Evolutionary conservation across 2,797 vertebrate genomes (phyloP).

Genomic region (Morelia viridis): DNA sequence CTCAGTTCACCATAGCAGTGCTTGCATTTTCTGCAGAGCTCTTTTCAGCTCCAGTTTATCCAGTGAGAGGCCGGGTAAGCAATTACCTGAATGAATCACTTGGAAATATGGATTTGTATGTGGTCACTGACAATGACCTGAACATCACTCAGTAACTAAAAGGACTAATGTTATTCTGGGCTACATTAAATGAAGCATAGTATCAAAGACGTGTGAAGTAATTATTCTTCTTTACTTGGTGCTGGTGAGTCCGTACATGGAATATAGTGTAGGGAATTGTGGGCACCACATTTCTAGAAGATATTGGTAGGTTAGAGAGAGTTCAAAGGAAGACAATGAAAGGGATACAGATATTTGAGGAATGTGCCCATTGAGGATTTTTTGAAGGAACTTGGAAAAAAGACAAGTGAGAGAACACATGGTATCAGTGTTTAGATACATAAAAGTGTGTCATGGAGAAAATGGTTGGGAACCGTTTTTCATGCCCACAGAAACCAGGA

Average conservation of each 20-base stretch:
- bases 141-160: background rate
- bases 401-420: background rate
- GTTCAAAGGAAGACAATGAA: background rate
- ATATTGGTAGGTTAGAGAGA: background rate
- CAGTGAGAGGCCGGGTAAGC: background rate
- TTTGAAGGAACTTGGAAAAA: background rate
- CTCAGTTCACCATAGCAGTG: background rate
- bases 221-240: background rate
- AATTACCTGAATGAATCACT: background rate
- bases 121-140: background rate
- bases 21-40: background rate
- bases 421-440: background rate
- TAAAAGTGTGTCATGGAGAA: background rate
- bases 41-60: background rate
- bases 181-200: background rate
- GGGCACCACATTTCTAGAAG: background rate
- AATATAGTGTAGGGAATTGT: background rate
- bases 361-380: background rate
- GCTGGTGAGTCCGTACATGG: background rate
- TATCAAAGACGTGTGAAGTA: background rate
- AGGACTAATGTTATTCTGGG: background rate
- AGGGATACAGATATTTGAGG: background rate
- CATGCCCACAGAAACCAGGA: background rate
- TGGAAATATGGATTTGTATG: background rate
- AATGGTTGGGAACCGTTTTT: background rate